Evolutionary conservation across 2,888 invertebrate species (phyloP).

Genomic region (Boloria euphrosyne): DNA sequence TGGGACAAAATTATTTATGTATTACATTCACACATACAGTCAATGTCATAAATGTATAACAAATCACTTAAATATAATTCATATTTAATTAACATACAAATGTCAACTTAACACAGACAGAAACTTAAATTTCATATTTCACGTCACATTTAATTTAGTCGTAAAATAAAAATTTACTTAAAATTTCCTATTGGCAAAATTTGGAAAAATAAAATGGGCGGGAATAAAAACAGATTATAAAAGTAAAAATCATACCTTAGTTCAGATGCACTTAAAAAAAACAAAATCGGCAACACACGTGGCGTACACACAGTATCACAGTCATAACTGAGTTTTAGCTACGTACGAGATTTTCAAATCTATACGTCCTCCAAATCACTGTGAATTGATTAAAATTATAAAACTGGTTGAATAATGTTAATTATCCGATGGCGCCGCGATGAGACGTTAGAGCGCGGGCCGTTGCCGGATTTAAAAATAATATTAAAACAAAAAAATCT

Average conservation of each 20-base stretch:
- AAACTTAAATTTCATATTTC: too few relatives aligned
- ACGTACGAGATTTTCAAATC: conserved; percentile 46
- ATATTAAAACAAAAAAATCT: conserved; percentile 55
- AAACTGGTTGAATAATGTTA: conserved; percentile 53
- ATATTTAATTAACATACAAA: too few relatives aligned
- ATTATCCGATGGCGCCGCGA: conserved; percentile 44
- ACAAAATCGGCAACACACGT: conserved; percentile 55
- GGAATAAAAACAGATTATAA: conserved; percentile 19
- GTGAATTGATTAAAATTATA: conserved; percentile 56
- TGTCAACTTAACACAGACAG: too few relatives aligned
- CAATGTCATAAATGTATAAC: too few relatives aligned
- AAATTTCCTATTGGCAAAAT: too few relatives aligned
- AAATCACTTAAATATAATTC: too few relatives aligned
- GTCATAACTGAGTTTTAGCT: conserved; percentile 59
- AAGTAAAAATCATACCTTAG: conserved; percentile 30
- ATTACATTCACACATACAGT: too few relatives aligned
- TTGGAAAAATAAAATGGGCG: not conserved
- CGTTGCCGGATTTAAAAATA: conserved; percentile 76
- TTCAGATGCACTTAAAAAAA: conserved; percentile 37
- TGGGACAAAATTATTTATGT: too few relatives aligned
- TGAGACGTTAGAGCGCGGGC: conserved; percentile 53
- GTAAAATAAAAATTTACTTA: too few relatives aligned
- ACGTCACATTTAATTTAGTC: too few relatives aligned
- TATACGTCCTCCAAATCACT: conserved; percentile 54
- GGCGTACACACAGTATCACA: conserved; percentile 65